phyloP scores from a whole-genome alignment of 2,113 vertebrate species.

The Dasyurus viverrinus region DNA sequence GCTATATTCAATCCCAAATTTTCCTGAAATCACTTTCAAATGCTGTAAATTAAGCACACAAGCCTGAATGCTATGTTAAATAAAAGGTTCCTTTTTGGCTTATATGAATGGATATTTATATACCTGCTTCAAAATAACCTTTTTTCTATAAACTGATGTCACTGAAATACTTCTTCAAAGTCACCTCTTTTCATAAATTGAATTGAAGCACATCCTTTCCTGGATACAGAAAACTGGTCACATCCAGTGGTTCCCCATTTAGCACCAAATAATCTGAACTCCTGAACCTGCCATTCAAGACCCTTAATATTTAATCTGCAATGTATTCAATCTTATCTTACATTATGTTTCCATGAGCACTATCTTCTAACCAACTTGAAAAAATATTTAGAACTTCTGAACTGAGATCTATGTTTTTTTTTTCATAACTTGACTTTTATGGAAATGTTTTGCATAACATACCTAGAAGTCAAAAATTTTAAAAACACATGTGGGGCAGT shows the following conservation, averaged over 20 bases:
- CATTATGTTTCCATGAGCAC: background rate
- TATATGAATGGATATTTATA: background rate
- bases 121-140: background rate
- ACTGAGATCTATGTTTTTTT: too few relatives aligned
- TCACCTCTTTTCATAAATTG: background rate
- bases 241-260: background rate
- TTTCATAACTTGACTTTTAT: too few relatives aligned
- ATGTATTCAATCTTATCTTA: background rate
- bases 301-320: background rate
- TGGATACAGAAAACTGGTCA: background rate
- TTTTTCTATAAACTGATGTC: background rate
- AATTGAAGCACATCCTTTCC: background rate
- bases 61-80: background rate
- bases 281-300: background rate
- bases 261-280: background rate
- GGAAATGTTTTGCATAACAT: too few relatives aligned
- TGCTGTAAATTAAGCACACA: background rate
- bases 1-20: background rate
- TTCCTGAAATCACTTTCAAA: background rate
- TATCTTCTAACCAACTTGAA: background rate
- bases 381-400: background rate
- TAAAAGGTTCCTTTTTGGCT: slow-evolving; percentile 26
- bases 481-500: too few relatives aligned
- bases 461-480: too few relatives aligned
- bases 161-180: background rate